Percentiles rank a stretch among this genome's conserved stretches.
phyloP scores from a whole-genome alignment of 2,113 vertebrate genomes.

The Actinemys pallida region DNA sequence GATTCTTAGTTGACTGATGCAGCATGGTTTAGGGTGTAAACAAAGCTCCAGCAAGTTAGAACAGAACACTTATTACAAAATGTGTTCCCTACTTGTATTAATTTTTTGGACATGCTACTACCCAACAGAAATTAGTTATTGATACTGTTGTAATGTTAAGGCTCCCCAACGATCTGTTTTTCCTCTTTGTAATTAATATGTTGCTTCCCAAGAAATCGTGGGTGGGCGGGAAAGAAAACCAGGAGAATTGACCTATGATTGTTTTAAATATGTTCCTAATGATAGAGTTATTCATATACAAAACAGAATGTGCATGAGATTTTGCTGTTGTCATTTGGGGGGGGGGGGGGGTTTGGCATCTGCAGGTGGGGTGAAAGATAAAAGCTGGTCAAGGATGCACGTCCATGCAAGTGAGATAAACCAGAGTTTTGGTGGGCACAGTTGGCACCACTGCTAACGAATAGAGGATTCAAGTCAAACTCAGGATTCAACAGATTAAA shows the following conservation, averaged over 20 bases:
- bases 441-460: not conserved
- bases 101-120: not conserved
- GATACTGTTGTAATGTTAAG: not conserved
- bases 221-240: not conserved
- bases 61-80: not conserved
- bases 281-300: not conserved
- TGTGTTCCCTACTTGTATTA: accelerated
- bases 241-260: not conserved
- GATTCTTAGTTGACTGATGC: not conserved
- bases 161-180: not conserved
- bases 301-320: not conserved
- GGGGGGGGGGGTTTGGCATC: not conserved
- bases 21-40: not conserved
- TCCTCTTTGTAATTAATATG: not conserved
- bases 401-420: not conserved
- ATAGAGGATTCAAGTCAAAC: not conserved
- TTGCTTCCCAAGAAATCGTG: not conserved
- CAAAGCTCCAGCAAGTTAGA: not conserved
- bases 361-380: not conserved
- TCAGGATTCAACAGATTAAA: not conserved
- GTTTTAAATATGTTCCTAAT: not conserved
- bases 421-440: not conserved
- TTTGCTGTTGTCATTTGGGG: not conserved
- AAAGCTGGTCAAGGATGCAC: not conserved
- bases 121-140: not conserved